Base-by-base conservation (phyloP, 2,888 invertebrate species). In the Barypeithes pellucidus region DNA sequence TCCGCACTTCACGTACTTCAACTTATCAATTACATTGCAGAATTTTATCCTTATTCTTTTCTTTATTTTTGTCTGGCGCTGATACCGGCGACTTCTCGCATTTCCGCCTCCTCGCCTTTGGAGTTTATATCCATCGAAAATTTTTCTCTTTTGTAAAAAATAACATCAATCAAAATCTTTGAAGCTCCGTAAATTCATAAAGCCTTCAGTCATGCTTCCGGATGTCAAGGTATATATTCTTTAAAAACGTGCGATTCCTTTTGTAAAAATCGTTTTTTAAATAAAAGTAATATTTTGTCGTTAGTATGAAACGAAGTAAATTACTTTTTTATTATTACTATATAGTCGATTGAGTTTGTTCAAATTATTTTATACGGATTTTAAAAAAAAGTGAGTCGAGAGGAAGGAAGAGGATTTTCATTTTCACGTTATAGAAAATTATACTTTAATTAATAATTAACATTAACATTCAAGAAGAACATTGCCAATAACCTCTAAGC, bases 81-180 rank as follows among this genome's bases (percentile, higher is more conserved):
- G 50, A 43, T 60, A 45, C 67, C 61, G 67, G 67, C 52, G 57
- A 67, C 72, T 72, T 72, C 54, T 50, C 62, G 61, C 57, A 43
- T 73, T 73, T 68, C 73, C 73, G 67, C 67, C 57, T 18, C 61
- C 68, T 63, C 68, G 67, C 72, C 61, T 66, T 72, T 61, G 47
- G 39, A 59, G 66, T 65, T 71, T 71, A 60, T 54, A 65, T 54
- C 66, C 59, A 50, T 20, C 36, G 71, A 66, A 66, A 71, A 36
- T 45, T 45, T 63, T 60, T 57, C 72, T 67, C 66, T 72, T 67
- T 47, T 62, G 59, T 65, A 65, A 65, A 60, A 67, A 61, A 54
- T 45, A 62, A 72, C 72, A 72, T 72, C 67, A 72, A 67, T 72
- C 72, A 72, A 72, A 72, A 72, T 62, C 62, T 67, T 67, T 67